Evolutionary conservation across 1,140 invertebrate genomes (phyloP).

Genomic region (Drosophila sproati): DNA sequence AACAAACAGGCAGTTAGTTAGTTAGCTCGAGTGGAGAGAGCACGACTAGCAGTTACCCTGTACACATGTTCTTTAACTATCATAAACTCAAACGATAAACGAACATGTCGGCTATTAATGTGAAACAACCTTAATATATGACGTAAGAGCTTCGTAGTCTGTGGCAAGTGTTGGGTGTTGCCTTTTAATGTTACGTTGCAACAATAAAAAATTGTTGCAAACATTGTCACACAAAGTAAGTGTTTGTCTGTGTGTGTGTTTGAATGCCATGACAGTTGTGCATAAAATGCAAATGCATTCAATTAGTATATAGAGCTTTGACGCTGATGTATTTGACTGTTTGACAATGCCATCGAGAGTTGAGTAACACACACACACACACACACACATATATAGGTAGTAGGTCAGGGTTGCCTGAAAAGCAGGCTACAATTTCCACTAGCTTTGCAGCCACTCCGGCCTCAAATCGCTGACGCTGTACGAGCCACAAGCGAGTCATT

Average conservation of each 20-base stretch:
- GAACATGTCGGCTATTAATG: too few species aligned
- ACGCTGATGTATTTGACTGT: slow-evolving; percentile 14
- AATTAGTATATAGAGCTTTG: slow-evolving; percentile 47
- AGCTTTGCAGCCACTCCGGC: slow-evolving; percentile 21
- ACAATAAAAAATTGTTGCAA: slow-evolving; percentile 30
- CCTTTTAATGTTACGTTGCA: slow-evolving; percentile 27
- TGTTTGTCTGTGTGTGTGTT: slow-evolving; percentile 15
- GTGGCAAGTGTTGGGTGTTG: slow-evolving; percentile 25
- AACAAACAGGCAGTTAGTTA: too few species aligned
- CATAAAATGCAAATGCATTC: slow-evolving; percentile 63
- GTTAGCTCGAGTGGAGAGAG: too few species aligned
- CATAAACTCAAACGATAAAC: too few species aligned
- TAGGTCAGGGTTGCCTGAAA: slow-evolving; percentile 65
- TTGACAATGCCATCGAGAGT: slow-evolving; percentile 28
- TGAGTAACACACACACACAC: slow-evolving; percentile 11
- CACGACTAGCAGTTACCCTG: too few species aligned
- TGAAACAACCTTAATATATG: too few species aligned
- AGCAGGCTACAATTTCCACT: slow-evolving; percentile 34
- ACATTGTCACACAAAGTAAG: background rate
- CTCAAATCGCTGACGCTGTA: slow-evolving; percentile 21
- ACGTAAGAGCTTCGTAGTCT: background rate
- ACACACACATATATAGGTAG: slow-evolving; percentile 13
- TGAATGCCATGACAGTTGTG: slow-evolving; percentile 34
- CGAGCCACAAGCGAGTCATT: slow-evolving; percentile 26
- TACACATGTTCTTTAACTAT: too few species aligned